Percentiles rank a stretch among this genome's conserved stretches.
These are phyloP conservation scores for Pocillopora grandis DNA, from an alignment of 92 coral and sea anemone species.

Conservation along the genomic window DNA sequence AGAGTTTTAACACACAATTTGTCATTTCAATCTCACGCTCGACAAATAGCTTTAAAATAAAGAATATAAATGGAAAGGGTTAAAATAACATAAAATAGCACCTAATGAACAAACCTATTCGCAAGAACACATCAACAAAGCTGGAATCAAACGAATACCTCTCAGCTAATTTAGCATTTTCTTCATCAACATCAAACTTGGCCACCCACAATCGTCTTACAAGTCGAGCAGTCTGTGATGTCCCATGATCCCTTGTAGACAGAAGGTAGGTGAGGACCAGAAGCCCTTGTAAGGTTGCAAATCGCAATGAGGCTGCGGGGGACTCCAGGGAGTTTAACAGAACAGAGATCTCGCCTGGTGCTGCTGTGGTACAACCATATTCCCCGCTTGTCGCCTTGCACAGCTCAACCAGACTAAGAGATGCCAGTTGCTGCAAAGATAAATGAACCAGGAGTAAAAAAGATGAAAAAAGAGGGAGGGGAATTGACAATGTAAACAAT, in stretches of 20 bases:
- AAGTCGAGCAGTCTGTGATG: constrained; percentile 58
- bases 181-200: constrained; percentile 88
- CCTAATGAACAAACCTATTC: not conserved
- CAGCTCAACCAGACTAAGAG: constrained; percentile 79
- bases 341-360: constrained; percentile 77
- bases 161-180: constrained; percentile 79
- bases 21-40: not conserved
- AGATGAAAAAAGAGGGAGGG: not conserved
- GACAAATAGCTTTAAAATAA: not conserved
- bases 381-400: constrained; percentile 89
- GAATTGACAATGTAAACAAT: not conserved
- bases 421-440: constrained; percentile 82
- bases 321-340: constrained; percentile 78
- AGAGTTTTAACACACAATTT: not conserved
- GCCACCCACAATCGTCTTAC: constrained; percentile 83
- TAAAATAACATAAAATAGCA: too few species aligned
- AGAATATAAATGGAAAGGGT: not conserved
- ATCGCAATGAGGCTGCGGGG: constrained; percentile 75
- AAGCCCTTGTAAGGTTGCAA: constrained; percentile 84
- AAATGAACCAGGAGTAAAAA: not conserved
- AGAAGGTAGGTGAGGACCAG: constrained; percentile 62
- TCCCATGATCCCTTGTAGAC: constrained; percentile 67
- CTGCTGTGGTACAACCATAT: constrained; percentile 81
- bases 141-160: constrained; percentile 44
- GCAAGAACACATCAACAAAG: not conserved